Conservation (phyloP, 2,113 vertebrate genomes). For the Panurus biarmicus region DNA sequence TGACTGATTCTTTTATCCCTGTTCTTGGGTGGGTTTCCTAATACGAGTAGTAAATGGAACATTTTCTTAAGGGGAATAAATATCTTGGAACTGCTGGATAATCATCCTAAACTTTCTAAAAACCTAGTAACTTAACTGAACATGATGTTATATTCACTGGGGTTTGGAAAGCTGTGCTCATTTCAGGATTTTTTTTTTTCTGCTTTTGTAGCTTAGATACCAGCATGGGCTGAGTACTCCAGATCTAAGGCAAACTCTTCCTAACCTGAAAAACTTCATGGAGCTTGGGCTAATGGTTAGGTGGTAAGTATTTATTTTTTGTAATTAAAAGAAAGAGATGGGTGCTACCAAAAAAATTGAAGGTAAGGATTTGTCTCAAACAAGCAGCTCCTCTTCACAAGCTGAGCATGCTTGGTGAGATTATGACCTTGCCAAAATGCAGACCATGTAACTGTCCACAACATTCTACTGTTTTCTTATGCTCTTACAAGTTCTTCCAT, state of each 20-base stretch:
- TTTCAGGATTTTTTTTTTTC: neutral
- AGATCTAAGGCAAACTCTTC: conserved; percentile 93
- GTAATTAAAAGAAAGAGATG: neutral
- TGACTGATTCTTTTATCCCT: neutral
- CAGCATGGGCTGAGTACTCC: conserved; percentile 94
- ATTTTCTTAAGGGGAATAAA: neutral
- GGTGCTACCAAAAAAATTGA: neutral
- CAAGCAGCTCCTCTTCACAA: neutral
- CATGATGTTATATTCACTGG: neutral
- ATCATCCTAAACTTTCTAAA: neutral
- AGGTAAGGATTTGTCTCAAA: neutral
- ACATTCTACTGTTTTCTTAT: neutral
- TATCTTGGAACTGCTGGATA: neutral
- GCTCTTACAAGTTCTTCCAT: neutral
- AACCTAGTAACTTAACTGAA: neutral
- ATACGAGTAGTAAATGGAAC: neutral
- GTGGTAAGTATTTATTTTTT: conserved; percentile 78
- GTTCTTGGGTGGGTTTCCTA: neutral
- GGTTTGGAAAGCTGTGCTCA: neutral
- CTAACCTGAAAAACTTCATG: conserved; percentile 96
- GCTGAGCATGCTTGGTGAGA: neutral
- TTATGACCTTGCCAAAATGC: neutral
- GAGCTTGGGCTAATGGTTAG: conserved; percentile 92
- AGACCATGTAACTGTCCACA: neutral
- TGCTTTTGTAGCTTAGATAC: conserved; percentile 85